Base-by-base conservation (phyloP, 2,888 invertebrate species). In the Calameuta filiformis region DNA sequence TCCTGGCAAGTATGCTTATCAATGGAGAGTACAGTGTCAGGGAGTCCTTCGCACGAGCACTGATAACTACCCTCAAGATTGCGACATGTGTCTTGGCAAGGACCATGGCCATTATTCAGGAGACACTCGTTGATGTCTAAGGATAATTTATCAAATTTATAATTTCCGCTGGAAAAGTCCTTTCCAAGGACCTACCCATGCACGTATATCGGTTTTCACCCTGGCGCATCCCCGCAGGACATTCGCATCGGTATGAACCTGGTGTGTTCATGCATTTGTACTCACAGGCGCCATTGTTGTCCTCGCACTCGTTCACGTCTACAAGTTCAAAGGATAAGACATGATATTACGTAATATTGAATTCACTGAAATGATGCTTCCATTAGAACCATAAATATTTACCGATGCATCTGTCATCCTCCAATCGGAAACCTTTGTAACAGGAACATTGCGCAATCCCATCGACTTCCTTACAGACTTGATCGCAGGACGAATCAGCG, bases 81-180 rank as follows among this genome's bases (percentile, higher is more conserved):
- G 80, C 90, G 89, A 89, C 95, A 95, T 73, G 92, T 92, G 85
- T 94, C 94, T 89, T 95, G 94, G 86, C 95, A 95, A 15, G 94
- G 94, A 15, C 94, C 95, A 84, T 92, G 93, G 23, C 94, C 94
- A 89, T 94, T 94, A 85, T 94, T 93, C 83, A 93, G 90, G 56
- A 93, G 90, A 87, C 94, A 95, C 89, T 95, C 95, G 90, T 95
- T 94, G 84, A 94, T 92, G 89, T 94, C 94, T 93, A 75, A 73
- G 68, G 68, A 80, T 4, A n/a, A 69, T 34, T 69, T 68, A 34
- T 75, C 12, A 40, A 75, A 4, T 9, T 68, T 33, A 35, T 23
- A 68, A 69, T 68, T 69, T 75, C 33, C 35, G 9, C 71, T 40
- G 31, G 31, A 77, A n/a, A 37, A 23, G 71, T 75, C 71, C 71